Base-by-base conservation (phyloP, 2,797 vertebrate genomes). In the Nannoperca obscura region DNA sequence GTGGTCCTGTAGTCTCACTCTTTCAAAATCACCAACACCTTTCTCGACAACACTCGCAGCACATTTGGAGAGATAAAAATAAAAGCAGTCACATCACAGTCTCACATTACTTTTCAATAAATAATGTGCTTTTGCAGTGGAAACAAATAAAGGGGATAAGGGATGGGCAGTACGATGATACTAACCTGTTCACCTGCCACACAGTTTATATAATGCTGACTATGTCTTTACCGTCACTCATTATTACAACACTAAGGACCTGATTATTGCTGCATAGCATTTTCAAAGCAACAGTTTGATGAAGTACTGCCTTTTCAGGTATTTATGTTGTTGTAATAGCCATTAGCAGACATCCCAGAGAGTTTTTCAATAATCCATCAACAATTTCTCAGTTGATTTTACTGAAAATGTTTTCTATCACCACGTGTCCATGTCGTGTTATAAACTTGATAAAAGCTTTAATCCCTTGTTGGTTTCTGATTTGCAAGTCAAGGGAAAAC, bases 1-100 rank as follows among this genome's bases (percentile, higher is more conserved):
- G 19, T 62, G 57, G 11, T 61, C 46, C 20, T 46, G 38, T 27
- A 20, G 54, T 76, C 72, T 61, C 59, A 67, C 40, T 66, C 82
- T 46, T 24, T 44, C 44, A 9, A 54, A 49, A 71, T 50, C 19
- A 57, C 53, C 42, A 40, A 78, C 81, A 63, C 30, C 58, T 71
- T 24, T 17, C 40, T 24, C 32, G 1, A 11, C 24, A 59, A 54
- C 24, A 32, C 36, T 7, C 9, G 4, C 4, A 20, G 49, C 54
- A 24, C 32, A 70, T 61, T 34, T 5, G 14, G 13, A 53, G 15
- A 24, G 22, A 55, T 20, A 13, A 15, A 38, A 13, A 36, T 49
- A 27, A 54, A 38, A 27, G 17, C 13, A 36, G 38, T 27, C 15
- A 14, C 34, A 52, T 38, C 38, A 53, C 36, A 20, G 24, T 27